Conservation (phyloP, 2,888 invertebrate genomes). For the Emmelina monodactyla region DNA sequence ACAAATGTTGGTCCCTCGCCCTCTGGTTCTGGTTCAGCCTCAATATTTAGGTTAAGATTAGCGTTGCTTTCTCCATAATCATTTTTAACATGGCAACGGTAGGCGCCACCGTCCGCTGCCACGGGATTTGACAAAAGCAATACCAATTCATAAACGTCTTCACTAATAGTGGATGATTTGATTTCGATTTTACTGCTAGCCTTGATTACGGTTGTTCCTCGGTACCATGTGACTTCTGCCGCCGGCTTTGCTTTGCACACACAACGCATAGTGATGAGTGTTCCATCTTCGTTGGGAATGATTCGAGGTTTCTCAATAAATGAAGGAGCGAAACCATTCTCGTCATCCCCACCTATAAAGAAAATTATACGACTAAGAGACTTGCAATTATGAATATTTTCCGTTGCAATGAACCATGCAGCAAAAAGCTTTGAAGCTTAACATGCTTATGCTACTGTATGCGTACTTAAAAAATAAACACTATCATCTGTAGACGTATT, state of each 20-base stretch:
- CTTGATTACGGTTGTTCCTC: conserved; percentile 85
- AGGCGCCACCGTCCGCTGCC: conserved; percentile 64
- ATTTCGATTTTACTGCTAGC: conserved; percentile 87
- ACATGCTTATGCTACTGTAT: conserved; percentile 60
- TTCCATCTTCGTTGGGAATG: conserved; percentile 97
- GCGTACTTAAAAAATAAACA: conserved; percentile 39
- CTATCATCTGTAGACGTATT: conserved; percentile 34
- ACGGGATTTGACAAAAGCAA: conserved; percentile 65
- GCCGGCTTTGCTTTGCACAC: conserved; percentile 94
- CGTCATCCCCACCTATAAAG: conserved; percentile 85
- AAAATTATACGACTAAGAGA: conserved; percentile 14
- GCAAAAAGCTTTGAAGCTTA: conserved; percentile 49
- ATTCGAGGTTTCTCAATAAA: conserved; percentile 99
- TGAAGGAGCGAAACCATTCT: conserved; percentile 92
- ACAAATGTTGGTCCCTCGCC: conserved; percentile 95
- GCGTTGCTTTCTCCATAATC: conserved; percentile 97
- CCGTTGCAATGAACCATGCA: conserved; percentile 32
- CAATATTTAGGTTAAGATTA: conserved; percentile 95
- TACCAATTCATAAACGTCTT: conserved; percentile 87
- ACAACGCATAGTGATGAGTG: conserved; percentile 97
- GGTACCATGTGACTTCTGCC: conserved; percentile 94
- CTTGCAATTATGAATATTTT: conserved; percentile 8
- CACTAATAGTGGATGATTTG: conserved; percentile 77
- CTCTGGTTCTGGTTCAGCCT: conserved; percentile 93
- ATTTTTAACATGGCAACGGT: conserved; percentile 92